A percentile compares a stretch with the other conserved stretches of the same genome.
These are phyloP conservation scores for Troilus luridus DNA, from an alignment of 2,888 invertebrate species.

Conservation along the genomic window DNA sequence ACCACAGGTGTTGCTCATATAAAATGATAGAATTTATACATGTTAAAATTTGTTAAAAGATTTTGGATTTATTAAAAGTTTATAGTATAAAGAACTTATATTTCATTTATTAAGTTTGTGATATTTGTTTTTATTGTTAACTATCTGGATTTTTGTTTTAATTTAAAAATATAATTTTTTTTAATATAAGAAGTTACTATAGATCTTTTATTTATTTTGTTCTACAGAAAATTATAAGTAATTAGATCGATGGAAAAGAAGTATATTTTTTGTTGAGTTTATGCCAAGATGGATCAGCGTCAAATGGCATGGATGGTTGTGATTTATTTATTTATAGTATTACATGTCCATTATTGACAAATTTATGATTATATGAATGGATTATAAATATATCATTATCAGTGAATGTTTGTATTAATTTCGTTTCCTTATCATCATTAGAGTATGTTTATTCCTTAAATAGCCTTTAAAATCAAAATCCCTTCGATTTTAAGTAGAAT, in stretches of 20 bases:
- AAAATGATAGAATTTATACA: not conserved
- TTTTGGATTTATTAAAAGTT: slow-evolving; percentile 8
- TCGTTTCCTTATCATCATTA: not conserved
- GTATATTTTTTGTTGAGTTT: not conserved
- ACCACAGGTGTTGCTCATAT: slow-evolving; percentile 33
- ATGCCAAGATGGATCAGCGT: not conserved
- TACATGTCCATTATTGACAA: not conserved
- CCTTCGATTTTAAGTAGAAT: too few relatives aligned
- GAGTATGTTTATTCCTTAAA: not conserved
- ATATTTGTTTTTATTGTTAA: not conserved
- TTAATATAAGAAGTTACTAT: not conserved
- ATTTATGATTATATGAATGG: not conserved
- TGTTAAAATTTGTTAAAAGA: slow-evolving; percentile 32
- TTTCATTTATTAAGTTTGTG: not conserved
- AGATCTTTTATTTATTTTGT: not conserved
- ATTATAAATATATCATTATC: slow-evolving; percentile 2
- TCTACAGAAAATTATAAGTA: not conserved
- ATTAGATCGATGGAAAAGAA: not conserved
- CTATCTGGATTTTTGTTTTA: not conserved
- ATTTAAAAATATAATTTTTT: not conserved
- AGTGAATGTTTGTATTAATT: not conserved
- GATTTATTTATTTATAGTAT: slow-evolving; percentile 47
- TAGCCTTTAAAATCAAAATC: not conserved
- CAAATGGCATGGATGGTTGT: slow-evolving; percentile 40
- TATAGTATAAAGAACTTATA: not conserved